Conservation (phyloP, 2,797 vertebrate species). For the Xiphophorus birchmanni region DNA sequence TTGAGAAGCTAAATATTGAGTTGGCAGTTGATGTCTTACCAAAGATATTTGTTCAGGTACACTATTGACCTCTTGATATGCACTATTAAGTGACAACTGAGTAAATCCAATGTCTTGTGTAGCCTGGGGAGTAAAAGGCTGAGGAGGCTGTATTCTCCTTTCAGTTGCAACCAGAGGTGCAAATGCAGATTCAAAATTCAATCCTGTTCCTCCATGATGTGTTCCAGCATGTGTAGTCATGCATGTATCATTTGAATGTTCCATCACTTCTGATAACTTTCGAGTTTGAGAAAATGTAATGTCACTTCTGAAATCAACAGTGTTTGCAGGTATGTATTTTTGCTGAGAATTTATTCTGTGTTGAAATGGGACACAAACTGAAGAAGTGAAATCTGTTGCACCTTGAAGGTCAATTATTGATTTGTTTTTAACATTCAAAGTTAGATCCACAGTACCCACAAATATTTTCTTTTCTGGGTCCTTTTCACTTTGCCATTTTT, state of each 20-base stretch:
- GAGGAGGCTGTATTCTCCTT: slow-evolving; percentile 16
- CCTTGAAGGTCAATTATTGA: slow-evolving; percentile 30
- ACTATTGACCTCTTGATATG: slow-evolving; percentile 30
- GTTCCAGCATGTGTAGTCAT: slow-evolving; percentile 24
- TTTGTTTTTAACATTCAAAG: slow-evolving; percentile 60
- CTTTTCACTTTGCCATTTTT: slow-evolving; percentile 44
- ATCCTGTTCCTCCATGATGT: slow-evolving; percentile 9
- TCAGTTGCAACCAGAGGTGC: slow-evolving; percentile 21
- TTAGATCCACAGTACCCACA: slow-evolving; percentile 74
- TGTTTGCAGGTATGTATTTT: slow-evolving; percentile 15
- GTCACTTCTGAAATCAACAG: slow-evolving; percentile 24
- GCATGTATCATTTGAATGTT: slow-evolving; percentile 19
- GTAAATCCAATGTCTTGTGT: slow-evolving; percentile 10
- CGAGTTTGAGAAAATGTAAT: slow-evolving; percentile 29
- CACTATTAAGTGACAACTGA: slow-evolving; percentile 18
- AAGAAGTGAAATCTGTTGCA: slow-evolving; percentile 67
- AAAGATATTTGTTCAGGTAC: slow-evolving; percentile 21
- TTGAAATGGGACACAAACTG: slow-evolving; percentile 24
- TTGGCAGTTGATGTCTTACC: slow-evolving; percentile 27
- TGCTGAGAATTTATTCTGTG: slow-evolving; percentile 34
- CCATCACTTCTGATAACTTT: slow-evolving; percentile 14
- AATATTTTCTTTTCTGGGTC: slow-evolving; percentile 44
- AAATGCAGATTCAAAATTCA: slow-evolving; percentile 24
- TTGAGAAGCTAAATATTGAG: slow-evolving; percentile 43
- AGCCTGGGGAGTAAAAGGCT: slow-evolving; percentile 10